Evolutionary conservation across 1,140 invertebrate genomes (phyloP).

Genomic region (Elymnias hypermnestra): DNA sequence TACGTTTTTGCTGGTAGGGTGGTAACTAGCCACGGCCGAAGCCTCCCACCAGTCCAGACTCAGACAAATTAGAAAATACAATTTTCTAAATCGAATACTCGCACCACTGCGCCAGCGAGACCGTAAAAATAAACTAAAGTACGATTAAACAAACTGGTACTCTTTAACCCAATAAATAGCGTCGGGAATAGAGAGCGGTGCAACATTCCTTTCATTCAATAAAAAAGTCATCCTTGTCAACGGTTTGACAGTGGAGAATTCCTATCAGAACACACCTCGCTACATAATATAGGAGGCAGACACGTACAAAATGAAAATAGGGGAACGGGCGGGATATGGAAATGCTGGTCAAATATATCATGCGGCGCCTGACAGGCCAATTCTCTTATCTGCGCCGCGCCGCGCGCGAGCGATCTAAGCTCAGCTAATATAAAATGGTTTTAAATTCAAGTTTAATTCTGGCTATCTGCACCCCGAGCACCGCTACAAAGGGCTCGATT

Average conservation of each 20-base stretch:
- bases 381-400: constrained; percentile 85
- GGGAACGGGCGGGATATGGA: constrained; percentile 79
- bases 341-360: constrained; percentile 92
- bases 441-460: constrained; percentile 75
- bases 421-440: constrained; percentile 76
- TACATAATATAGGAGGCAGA: constrained; percentile 66
- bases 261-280: constrained; percentile 59
- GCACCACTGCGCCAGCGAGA: too few relatives aligned
- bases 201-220: constrained; percentile 12
- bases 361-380: constrained; percentile 89
- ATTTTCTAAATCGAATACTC: too few relatives aligned
- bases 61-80: too few relatives aligned
- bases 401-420: constrained; percentile 65
- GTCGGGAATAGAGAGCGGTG: too few relatives aligned
- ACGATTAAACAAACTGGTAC: too few relatives aligned
- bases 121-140: too few relatives aligned
- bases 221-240: constrained; percentile 38
- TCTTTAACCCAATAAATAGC: too few relatives aligned
- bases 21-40: too few relatives aligned
- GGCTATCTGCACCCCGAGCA: constrained; percentile 63
- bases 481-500: constrained; percentile 63
- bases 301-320: constrained; percentile 75
- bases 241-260: constrained; percentile 47
- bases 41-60: too few relatives aligned
- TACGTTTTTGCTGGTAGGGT: too few relatives aligned